Percentiles rank a stretch among this genome's conserved stretches.
phyloP scores from a whole-genome alignment of 1,140 invertebrate genomes.

The Cylas formicarius region DNA sequence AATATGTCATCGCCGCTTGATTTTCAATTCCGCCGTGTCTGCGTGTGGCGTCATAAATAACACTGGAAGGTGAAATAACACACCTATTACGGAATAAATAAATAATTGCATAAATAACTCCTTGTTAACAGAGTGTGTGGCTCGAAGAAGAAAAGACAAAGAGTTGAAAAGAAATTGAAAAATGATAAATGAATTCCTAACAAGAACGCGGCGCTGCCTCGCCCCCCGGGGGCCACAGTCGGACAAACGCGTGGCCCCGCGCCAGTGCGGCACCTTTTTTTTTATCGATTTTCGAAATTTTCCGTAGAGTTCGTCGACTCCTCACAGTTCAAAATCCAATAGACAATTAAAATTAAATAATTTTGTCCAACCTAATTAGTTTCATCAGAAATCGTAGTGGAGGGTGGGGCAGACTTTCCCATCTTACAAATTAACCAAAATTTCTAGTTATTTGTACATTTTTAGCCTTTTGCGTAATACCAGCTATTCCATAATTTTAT shows the following conservation, averaged over 20 bases:
- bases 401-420: too few relatives aligned
- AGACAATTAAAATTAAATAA: too few relatives aligned
- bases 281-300: slow-evolving; percentile 29
- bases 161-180: slow-evolving; percentile 20
- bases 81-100: slow-evolving; percentile 44
- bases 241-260: slow-evolving; percentile 24
- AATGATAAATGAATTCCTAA: slow-evolving; percentile 42
- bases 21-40: slow-evolving; percentile 39
- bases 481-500: too few relatives aligned
- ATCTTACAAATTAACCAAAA: too few relatives aligned
- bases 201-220: slow-evolving; percentile 41
- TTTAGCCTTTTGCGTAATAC: too few relatives aligned
- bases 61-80: slow-evolving; percentile 40
- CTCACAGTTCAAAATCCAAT: too few relatives aligned
- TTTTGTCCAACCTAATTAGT: too few relatives aligned
- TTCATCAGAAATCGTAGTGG: too few relatives aligned
- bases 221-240: slow-evolving; percentile 41
- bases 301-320: too few relatives aligned
- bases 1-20: slow-evolving; percentile 32
- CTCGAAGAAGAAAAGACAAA: slow-evolving; percentile 18
- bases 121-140: slow-evolving; percentile 44
- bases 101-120: slow-evolving; percentile 44
- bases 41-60: slow-evolving; percentile 44
- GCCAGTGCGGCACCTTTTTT: slow-evolving; percentile 12
- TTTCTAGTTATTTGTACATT: too few relatives aligned